These are phyloP conservation scores for Nasonia longicornis DNA, from an alignment of 1,140 invertebrate species.

Conservation along the genomic window DNA sequence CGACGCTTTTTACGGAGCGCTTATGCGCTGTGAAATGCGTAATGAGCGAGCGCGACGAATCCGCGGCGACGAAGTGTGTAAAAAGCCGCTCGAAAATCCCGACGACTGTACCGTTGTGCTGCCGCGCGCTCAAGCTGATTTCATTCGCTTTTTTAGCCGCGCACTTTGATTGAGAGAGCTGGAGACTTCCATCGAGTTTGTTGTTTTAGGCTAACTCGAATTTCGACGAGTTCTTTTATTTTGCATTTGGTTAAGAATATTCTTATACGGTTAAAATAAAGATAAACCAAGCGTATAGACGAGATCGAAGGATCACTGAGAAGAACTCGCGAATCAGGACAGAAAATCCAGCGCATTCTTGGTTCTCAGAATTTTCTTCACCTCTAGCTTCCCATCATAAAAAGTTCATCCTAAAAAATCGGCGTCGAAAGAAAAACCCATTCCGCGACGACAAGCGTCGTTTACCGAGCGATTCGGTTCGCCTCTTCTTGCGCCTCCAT, in stretches of 20 bases:
- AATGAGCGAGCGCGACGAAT: constrained; percentile 55
- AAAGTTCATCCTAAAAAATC: neutral
- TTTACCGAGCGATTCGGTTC: constrained; percentile 9
- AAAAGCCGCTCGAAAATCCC: neutral
- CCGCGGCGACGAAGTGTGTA: neutral
- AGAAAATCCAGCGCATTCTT: too few species aligned
- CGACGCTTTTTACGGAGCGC: constrained; percentile 48
- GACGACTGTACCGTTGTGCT: neutral
- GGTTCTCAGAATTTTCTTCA: too few species aligned
- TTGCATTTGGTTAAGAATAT: too few species aligned
- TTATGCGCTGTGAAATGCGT: constrained; percentile 66
- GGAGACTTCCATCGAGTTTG: neutral
- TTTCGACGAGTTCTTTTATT: neutral
- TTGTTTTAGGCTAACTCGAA: neutral
- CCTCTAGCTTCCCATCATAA: neutral
- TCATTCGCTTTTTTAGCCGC: neutral
- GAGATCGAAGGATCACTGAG: too few species aligned
- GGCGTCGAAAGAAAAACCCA: neutral
- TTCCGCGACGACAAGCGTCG: neutral
- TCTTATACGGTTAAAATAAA: too few species aligned
- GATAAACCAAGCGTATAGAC: too few species aligned
- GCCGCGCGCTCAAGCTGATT: neutral
- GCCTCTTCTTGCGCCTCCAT: neutral
- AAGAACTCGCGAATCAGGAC: too few species aligned
- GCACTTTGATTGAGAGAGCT: neutral